phyloP scores from a whole-genome alignment of 2,888 invertebrate species.

The Blastobasis lacticolella region DNA sequence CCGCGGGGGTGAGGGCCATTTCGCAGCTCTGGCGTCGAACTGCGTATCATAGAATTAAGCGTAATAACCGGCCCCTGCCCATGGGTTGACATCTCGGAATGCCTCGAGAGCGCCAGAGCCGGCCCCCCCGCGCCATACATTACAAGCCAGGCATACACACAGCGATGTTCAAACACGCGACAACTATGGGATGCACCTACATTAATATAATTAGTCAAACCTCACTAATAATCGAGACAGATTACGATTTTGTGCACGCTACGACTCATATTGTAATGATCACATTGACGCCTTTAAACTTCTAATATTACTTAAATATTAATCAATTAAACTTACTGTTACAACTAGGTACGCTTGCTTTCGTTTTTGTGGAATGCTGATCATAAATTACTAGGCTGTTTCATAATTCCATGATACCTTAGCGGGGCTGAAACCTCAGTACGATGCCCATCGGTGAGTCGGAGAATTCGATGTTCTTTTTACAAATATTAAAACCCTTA shows the following conservation, averaged over 20 bases:
- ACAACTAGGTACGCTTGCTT: conserved; percentile 57
- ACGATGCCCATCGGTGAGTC: conserved; percentile 55
- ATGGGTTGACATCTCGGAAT: too few species aligned
- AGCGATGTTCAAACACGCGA: conserved; percentile 61
- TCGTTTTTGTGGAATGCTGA: conserved; percentile 67
- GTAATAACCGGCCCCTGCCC: too few species aligned
- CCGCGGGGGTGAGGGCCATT: too few species aligned
- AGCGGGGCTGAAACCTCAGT: conserved; percentile 59
- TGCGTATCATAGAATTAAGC: too few species aligned
- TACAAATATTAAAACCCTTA: conserved; percentile 42
- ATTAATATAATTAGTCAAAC: conserved; percentile 42
- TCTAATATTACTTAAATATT: conserved; percentile 46
- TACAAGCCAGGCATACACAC: conserved; percentile 65
- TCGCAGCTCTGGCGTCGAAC: too few species aligned
- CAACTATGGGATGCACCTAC: conserved; percentile 61
- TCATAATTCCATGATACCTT: conserved; percentile 31
- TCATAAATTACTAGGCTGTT: conserved; percentile 56
- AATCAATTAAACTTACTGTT: conserved; percentile 42
- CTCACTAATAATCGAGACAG: conserved; percentile 47
- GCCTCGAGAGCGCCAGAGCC: too few species aligned
- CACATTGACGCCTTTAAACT: conserved; percentile 67
- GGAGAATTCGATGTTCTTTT: conserved; percentile 65
- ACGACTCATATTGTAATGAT: conserved; percentile 62
- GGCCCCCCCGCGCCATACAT: conserved; percentile 21
- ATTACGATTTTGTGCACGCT: conserved; percentile 66